phyloP scores from a whole-genome alignment of 2,888 invertebrate genomes.

The Callyntrura sp. region DNA sequence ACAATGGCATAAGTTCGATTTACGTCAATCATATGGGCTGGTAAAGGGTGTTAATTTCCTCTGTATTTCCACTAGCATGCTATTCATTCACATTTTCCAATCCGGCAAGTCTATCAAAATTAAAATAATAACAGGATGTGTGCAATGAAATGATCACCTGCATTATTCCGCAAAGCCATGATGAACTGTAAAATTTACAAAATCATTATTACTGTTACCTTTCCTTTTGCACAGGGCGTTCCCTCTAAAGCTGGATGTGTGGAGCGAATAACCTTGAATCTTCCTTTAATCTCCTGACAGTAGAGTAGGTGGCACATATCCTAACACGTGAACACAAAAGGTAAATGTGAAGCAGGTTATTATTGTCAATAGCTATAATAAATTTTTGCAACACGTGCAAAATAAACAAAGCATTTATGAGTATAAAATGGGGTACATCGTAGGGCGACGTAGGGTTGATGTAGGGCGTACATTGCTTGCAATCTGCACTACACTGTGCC shows the following conservation, averaged over 20 bases:
- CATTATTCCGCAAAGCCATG: not conserved
- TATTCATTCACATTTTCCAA: slow-evolving; percentile 48
- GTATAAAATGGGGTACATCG: slow-evolving; percentile 40
- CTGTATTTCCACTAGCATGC: not conserved
- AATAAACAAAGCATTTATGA: no score
- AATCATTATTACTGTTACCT: slow-evolving; percentile 40
- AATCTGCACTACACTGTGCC: slow-evolving; percentile 50
- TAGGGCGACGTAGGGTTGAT: slow-evolving; percentile 5
- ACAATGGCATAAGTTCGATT: no score
- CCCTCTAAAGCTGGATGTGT: slow-evolving; percentile 77
- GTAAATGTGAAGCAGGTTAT: no score
- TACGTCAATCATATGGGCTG: no score
- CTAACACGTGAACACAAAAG: no score
- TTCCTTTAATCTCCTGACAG: slow-evolving; percentile 10
- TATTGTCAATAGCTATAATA: no score
- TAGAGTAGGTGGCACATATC: slow-evolving; percentile 52
- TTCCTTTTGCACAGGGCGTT: slow-evolving; percentile 61
- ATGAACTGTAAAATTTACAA: not conserved
- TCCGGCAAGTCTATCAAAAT: slow-evolving; percentile 48
- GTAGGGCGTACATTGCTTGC: slow-evolving; percentile 47
- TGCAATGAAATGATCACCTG: not conserved
- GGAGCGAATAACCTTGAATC: not conserved
- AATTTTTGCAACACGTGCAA: no score
- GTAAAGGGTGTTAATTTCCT: no score
- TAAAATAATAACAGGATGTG: slow-evolving; percentile 27